Base-by-base conservation (phyloP, 2,797 vertebrate genomes). In the Psittacula echo region DNA sequence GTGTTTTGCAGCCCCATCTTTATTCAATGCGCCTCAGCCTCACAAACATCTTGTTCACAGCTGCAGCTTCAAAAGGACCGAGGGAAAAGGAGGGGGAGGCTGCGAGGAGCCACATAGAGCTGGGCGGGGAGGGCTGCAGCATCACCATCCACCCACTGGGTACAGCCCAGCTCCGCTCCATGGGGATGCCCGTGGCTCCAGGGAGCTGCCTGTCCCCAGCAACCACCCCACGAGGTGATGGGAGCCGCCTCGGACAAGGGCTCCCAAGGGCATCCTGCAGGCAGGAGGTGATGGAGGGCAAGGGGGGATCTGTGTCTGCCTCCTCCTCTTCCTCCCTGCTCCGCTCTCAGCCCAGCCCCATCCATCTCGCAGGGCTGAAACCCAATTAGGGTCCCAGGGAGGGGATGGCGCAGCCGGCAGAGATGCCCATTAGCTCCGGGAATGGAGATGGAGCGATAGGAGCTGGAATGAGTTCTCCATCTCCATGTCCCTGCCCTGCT, bases 1-100 rank as follows among this genome's bases (percentile, higher is more conserved):
- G 86, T 72, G 70, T 72, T 94, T 85, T 41, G 72, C 39, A 10
- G 87, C 67, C 74, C 92, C 60, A 32, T 92, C 94, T 92, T 90
- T 93, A 92, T 84, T 90, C 95, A 85, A 11, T 18, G 82, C 0
- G 0, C 75, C 79, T 93, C 71, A 42, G 70, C 60, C 76, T 76
- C 39, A 13, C 88, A 90, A 94, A 86, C 89, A 73, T 85, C 71
- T 95, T 82, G 77, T 68, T 89, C 53, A 22, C 92, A 95, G 92
- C 92, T 92, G 94, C 58, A 47, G 84, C 86, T 95, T 93, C 96
- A 90, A 89, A 96, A 78, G 66, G 54, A 44, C 45, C 26, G 2
- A 45, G 62, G 62, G 56, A 67, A 70, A 50, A 78, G 72, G 77
- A 74, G 72, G 53, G 39, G 61, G 81, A 41, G 70, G 41, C 65